These are phyloP conservation scores for Gandaritis pyraliata DNA, from an alignment of 2,888 invertebrate species.

Conservation along the genomic window DNA sequence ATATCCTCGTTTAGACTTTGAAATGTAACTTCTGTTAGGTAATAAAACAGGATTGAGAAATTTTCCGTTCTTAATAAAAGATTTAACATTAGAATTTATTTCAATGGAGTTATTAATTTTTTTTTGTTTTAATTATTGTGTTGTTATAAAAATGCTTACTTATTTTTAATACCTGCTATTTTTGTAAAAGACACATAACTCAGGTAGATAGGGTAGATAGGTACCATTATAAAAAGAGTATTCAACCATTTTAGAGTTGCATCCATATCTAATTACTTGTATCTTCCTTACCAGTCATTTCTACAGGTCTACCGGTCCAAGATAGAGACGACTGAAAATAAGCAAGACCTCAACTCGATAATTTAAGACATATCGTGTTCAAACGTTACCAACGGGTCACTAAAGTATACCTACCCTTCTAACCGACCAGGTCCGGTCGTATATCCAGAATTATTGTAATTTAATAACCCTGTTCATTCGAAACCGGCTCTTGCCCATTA, in stretches of 20 bases:
- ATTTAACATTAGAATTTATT: not conserved
- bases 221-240: too few species aligned
- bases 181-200: too few species aligned
- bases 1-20: slow-evolving; percentile 1
- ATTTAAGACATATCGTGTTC: too few species aligned
- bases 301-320: too few species aligned
- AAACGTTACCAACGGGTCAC: too few species aligned
- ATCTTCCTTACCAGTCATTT: too few species aligned
- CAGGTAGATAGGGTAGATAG: too few species aligned
- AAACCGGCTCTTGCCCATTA: slow-evolving; percentile 59
- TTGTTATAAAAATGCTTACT: not conserved
- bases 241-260: too few species aligned
- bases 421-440: slow-evolving; percentile 42
- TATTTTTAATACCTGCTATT: not conserved
- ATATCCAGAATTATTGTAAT: slow-evolving; percentile 72
- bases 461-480: slow-evolving; percentile 68
- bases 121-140: not conserved
- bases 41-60: too few species aligned
- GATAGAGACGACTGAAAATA: too few species aligned
- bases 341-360: too few species aligned
- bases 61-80: not conserved
- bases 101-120: not conserved
- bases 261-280: too few species aligned
- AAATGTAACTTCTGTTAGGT: slow-evolving; percentile 5
- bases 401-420: slow-evolving; percentile 26